Percentiles rank a stretch among this genome's conserved stretches.
Evolutionary conservation across 2,113 vertebrate genomes (phyloP).

Genomic region (Candoia aspera): DNA sequence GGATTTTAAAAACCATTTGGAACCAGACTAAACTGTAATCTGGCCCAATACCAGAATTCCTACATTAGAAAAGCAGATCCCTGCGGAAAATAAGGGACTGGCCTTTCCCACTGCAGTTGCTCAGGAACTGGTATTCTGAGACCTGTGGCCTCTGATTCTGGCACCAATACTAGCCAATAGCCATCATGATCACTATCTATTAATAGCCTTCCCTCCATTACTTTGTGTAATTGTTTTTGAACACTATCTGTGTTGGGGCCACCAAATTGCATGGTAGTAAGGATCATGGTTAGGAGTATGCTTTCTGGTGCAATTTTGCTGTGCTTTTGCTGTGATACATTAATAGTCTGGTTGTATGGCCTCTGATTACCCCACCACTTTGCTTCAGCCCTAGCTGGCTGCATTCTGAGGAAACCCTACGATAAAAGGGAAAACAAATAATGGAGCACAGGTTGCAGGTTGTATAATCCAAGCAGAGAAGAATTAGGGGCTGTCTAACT

Average conservation of each 20-base stretch:
- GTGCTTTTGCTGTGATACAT: not conserved
- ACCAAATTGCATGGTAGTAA: not conserved
- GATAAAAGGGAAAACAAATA: not conserved
- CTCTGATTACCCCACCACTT: not conserved
- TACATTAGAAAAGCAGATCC: not conserved
- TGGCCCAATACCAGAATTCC: not conserved
- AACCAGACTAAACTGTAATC: not conserved
- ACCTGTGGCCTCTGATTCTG: not conserved
- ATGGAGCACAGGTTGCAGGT: too few relatives aligned
- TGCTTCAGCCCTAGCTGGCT: not conserved
- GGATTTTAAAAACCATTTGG: not conserved
- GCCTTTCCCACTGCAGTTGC: not conserved
- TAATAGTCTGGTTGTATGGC: too few relatives aligned
- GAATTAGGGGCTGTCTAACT: not conserved
- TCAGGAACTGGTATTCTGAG: not conserved
- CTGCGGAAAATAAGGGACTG: not conserved
- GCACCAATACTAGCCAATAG: not conserved
- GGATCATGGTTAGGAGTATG: not conserved
- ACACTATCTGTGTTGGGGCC: not conserved
- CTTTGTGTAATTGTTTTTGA: not conserved
- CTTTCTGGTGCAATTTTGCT: not conserved
- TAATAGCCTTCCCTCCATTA: not conserved
- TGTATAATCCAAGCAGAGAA: not conserved
- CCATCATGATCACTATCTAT: not conserved
- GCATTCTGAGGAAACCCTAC: not conserved